Conservation (phyloP, 2,113 vertebrate species). For the Megalops atlanticus region DNA sequence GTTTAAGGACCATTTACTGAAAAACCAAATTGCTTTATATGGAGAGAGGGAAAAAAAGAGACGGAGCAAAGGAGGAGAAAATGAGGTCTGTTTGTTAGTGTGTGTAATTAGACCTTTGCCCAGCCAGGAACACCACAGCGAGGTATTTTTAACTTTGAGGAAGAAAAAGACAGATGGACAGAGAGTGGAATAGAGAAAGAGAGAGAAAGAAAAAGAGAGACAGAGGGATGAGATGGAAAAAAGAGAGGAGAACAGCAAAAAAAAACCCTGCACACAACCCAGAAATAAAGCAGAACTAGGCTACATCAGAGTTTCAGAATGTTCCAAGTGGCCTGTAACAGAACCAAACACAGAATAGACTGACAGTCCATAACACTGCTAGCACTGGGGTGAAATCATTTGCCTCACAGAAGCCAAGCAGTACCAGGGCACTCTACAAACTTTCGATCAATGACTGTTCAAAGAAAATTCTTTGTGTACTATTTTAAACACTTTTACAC, state of each 20-base stretch:
- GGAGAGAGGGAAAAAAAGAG: constrained; percentile 27
- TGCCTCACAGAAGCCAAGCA: neutral
- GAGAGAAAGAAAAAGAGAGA: neutral
- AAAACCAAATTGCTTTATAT: constrained; percentile 36
- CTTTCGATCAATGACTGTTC: constrained; percentile 4
- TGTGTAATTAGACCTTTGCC: constrained; percentile 34
- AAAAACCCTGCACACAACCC: neutral
- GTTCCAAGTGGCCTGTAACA: neutral
- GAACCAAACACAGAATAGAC: neutral
- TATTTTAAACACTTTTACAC: neutral
- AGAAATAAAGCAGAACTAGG: neutral
- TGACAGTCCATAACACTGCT: neutral
- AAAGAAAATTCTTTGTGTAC: too few species aligned
- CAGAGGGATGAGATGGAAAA: neutral
- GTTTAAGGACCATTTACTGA: constrained; percentile 32
- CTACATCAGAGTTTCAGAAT: neutral
- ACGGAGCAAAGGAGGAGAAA: neutral
- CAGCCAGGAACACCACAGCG: constrained; percentile 14
- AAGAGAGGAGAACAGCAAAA: neutral
- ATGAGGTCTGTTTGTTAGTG: constrained; percentile 9
- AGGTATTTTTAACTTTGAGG: constrained; percentile 36
- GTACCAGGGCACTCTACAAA: neutral
- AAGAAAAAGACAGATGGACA: neutral
- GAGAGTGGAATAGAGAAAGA: neutral
- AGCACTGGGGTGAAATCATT: neutral